phyloP scores from a whole-genome alignment of 2,888 invertebrate species.

The Cryptocheilus praepositus region DNA sequence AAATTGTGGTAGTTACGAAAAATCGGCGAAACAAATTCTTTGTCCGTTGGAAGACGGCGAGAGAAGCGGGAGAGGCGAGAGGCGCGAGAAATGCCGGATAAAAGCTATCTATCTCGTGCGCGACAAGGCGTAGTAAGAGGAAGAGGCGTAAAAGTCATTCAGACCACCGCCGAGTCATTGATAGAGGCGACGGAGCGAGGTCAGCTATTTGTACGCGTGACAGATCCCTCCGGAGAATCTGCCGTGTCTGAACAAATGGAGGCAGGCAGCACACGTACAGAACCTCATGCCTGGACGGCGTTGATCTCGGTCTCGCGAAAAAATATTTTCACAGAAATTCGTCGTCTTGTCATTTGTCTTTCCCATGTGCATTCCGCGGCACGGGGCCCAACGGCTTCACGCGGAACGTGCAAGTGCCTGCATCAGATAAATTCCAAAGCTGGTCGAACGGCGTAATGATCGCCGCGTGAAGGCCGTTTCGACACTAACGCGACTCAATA shows the following conservation, averaged over 20 bases:
- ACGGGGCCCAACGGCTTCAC: no score
- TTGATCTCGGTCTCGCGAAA: not conserved
- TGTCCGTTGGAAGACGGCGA: not conserved
- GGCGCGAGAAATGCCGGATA: slow-evolving; percentile 19
- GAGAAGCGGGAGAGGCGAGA: not conserved
- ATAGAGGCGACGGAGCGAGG: slow-evolving; percentile 72
- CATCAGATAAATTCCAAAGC: no score
- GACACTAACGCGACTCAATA: no score
- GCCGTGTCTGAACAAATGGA: slow-evolving; percentile 34
- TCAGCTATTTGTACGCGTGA: slow-evolving; percentile 74
- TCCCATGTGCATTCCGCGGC: no score
- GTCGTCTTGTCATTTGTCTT: no score
- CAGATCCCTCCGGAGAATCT: slow-evolving; percentile 70
- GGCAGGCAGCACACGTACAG: no score
- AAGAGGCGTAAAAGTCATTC: slow-evolving; percentile 65
- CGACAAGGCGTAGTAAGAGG: slow-evolving; percentile 60
- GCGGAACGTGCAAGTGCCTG: no score
- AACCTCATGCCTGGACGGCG: no score
- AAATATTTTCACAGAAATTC: not conserved
- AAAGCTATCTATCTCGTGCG: slow-evolving; percentile 46
- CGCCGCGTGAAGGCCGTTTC: no score
- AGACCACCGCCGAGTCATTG: slow-evolving; percentile 68
- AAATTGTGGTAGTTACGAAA: not conserved
- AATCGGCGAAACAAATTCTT: not conserved
- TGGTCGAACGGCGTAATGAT: no score